These are phyloP conservation scores for Trididemnum nubilum DNA, from an alignment of 23 tunicate species.

Conservation along the genomic window DNA sequence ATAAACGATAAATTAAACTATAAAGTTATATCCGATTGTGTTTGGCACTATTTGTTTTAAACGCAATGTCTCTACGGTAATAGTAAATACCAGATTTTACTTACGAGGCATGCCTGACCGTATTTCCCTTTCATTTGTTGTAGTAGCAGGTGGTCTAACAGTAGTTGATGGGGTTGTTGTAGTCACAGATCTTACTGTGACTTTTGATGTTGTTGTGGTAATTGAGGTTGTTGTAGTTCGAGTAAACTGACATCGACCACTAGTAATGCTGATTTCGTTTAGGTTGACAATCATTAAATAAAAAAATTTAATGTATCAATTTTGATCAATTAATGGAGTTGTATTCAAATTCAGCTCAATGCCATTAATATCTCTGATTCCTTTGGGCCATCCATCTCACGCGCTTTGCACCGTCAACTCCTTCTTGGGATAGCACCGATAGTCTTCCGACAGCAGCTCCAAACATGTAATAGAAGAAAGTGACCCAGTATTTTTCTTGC, in stretches of 20 bases:
- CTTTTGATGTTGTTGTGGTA: too few species aligned
- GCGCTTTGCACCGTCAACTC: neutral
- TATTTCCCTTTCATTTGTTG: too few species aligned
- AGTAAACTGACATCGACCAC: neutral
- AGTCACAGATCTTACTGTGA: neutral
- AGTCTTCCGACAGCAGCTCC: conserved; percentile 51
- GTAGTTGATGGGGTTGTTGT: neutral
- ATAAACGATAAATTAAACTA: too few species aligned
- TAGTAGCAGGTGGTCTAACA: neutral
- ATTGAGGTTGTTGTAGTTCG: neutral
- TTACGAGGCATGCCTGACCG: too few species aligned
- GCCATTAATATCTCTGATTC: too few species aligned
- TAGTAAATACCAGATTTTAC: too few species aligned
- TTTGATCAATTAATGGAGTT: conserved; percentile 10
- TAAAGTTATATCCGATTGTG: too few species aligned
- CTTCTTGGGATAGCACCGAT: conserved; percentile 3
- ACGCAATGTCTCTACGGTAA: too few species aligned
- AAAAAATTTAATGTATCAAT: conserved; percentile 11
- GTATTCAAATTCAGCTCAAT: too few species aligned
- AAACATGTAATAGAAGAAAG: conserved; percentile 48
- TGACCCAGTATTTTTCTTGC: conserved; percentile 24
- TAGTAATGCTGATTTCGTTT: conserved; percentile 35
- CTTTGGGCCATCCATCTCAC: conserved; percentile 7
- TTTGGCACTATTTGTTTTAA: too few species aligned
- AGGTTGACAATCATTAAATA: conserved; percentile 37